Percentiles rank a stretch among this genome's conserved stretches.
phyloP scores from a whole-genome alignment of 2,888 invertebrate species.

The Julus scanicus region DNA sequence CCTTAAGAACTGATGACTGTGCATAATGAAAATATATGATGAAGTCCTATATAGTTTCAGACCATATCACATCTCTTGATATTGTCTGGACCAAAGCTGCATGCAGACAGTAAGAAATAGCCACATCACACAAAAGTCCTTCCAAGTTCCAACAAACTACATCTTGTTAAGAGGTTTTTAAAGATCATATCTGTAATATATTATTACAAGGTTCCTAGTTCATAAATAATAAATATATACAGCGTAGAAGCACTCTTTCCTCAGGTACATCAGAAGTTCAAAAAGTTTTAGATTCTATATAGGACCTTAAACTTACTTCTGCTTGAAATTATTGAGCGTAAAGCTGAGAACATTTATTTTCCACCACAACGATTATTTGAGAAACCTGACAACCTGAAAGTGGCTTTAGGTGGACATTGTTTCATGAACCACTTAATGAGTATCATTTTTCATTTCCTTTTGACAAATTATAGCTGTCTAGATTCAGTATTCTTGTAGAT shows the following conservation, averaged over 20 bases:
- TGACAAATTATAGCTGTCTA: not conserved
- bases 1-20: not conserved
- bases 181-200: too few relatives aligned
- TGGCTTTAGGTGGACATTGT: not conserved
- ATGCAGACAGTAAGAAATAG: not conserved
- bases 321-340: constrained; percentile 1
- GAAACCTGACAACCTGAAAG: too few relatives aligned
- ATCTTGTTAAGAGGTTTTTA: too few relatives aligned
- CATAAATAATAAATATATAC: too few relatives aligned
- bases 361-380: constrained; percentile 8
- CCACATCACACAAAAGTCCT: too few relatives aligned
- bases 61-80: not conserved
- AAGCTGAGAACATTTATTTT: too few relatives aligned
- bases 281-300: too few relatives aligned
- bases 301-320: not conserved
- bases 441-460: not conserved
- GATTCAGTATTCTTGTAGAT: not conserved
- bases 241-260: too few relatives aligned
- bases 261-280: too few relatives aligned
- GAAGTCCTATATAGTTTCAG: not conserved
- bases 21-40: not conserved
- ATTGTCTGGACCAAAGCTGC: not conserved
- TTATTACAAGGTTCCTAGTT: too few relatives aligned
- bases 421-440: not conserved
- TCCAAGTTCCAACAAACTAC: too few relatives aligned